Evolutionary conservation across 1,140 invertebrate genomes (phyloP).

Genomic region (Drosophila dunni): DNA sequence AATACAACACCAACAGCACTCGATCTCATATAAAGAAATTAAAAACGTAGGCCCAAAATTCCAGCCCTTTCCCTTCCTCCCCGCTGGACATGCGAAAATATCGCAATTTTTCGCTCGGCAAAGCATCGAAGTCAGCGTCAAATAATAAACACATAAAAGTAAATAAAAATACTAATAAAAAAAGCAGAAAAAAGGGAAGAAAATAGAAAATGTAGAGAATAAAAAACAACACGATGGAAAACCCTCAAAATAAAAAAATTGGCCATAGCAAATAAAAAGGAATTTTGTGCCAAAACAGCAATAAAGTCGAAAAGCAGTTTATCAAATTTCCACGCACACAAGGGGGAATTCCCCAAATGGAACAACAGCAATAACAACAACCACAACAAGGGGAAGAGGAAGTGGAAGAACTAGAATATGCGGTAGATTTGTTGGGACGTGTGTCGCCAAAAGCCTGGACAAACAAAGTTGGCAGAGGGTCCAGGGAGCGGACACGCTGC

Average conservation of each 20-base stretch:
- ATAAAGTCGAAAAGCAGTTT: slow-evolving; percentile 82
- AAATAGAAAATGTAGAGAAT: background rate
- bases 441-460: slow-evolving; percentile 33
- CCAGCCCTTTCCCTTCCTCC: background rate
- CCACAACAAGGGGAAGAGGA: slow-evolving; percentile 2
- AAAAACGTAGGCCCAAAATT: slow-evolving; percentile 8
- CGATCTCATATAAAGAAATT: slow-evolving; percentile 26
- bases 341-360: slow-evolving; percentile 20
- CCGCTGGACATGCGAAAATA: slow-evolving; percentile 40
- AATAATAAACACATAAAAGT: slow-evolving; percentile 64
- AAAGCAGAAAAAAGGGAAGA: slow-evolving; percentile 22
- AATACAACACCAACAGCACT: slow-evolving; percentile 3
- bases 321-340: slow-evolving; percentile 76
- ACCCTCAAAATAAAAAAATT: slow-evolving; percentile 66
- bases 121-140: slow-evolving; percentile 56
- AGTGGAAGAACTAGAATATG: slow-evolving; percentile 8
- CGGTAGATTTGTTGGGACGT: slow-evolving; percentile 42
- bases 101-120: slow-evolving; percentile 68
- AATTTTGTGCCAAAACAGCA: slow-evolving; percentile 73
- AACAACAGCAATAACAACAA: slow-evolving; percentile 43
- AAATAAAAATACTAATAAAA: slow-evolving; percentile 64
- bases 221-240: slow-evolving; percentile 23
- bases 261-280: slow-evolving; percentile 65
- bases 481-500: slow-evolving; percentile 10
- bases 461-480: slow-evolving; percentile 34